These are phyloP conservation scores for Conger conger DNA, from an alignment of 2,113 vertebrate genomes.

Conservation along the genomic window DNA sequence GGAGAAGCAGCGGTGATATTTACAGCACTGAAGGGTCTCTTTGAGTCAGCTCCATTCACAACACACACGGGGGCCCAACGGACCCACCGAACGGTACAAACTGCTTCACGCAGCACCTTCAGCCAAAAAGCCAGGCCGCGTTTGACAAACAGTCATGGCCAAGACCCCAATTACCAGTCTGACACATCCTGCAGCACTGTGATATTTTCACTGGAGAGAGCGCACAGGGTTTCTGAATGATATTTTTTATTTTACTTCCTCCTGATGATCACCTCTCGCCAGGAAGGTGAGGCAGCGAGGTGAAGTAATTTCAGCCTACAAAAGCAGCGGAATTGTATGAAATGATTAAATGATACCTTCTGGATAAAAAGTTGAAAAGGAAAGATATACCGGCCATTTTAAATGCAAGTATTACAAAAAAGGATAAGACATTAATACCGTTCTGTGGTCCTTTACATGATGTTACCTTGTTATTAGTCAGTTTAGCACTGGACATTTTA, in stretches of 20 bases:
- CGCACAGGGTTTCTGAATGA: neutral
- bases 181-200: neutral
- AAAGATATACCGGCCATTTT: neutral
- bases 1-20: neutral
- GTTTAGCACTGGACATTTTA: too few relatives aligned
- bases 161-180: constrained; percentile 13
- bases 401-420: neutral
- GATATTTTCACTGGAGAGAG: constrained; percentile 13
- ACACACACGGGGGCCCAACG: neutral
- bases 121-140: neutral
- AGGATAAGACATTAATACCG: neutral
- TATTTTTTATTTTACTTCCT: neutral
- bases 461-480: neutral
- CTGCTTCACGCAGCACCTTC: neutral
- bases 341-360: neutral
- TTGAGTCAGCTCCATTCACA: neutral
- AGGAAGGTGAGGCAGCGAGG: neutral
- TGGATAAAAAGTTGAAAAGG: neutral
- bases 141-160: constrained; percentile 1
- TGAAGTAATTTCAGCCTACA: constrained; percentile 9
- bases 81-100: neutral
- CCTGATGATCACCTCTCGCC: neutral
- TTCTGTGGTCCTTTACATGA: neutral
- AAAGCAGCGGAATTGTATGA: neutral
- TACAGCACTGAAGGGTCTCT: neutral